A percentile compares a stretch with the other conserved stretches of the same genome.
phyloP scores from a whole-genome alignment of 2,888 invertebrate species.

The Sipha maydis region DNA sequence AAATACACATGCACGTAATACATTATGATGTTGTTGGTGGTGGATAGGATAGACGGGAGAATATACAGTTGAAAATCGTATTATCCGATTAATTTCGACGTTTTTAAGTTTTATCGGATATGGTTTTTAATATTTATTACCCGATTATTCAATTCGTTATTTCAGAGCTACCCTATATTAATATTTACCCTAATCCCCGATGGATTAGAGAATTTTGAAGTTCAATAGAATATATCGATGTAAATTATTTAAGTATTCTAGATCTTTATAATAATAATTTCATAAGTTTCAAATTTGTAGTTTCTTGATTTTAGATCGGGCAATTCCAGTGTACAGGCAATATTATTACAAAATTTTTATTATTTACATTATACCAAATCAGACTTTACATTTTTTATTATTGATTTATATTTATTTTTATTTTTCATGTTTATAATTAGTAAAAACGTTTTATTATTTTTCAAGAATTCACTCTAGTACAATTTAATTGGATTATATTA shows the following conservation, averaged over 20 bases:
- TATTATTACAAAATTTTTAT: background rate
- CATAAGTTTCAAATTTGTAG: background rate
- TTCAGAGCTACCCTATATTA: background rate
- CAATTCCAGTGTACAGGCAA: background rate
- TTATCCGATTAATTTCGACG: background rate
- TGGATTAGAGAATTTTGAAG: background rate
- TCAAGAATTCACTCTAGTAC: background rate
- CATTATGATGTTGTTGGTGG: no score
- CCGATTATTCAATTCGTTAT: background rate
- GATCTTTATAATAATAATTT: background rate
- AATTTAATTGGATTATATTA: background rate
- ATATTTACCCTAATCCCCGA: background rate
- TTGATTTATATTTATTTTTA: background rate
- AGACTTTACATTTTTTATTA: background rate
- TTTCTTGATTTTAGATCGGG: conserved; percentile 3
- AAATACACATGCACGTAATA: no score
- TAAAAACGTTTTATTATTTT: background rate
- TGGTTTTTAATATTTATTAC: background rate
- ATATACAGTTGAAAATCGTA: no score
- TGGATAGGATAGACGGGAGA: no score
- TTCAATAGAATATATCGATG: background rate
- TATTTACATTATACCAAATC: conserved; percentile 3
- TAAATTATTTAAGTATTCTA: background rate
- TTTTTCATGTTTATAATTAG: background rate
- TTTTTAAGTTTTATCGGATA: background rate